phyloP scores from a whole-genome alignment of 1,140 invertebrate species.

The Hestina assimilis region DNA sequence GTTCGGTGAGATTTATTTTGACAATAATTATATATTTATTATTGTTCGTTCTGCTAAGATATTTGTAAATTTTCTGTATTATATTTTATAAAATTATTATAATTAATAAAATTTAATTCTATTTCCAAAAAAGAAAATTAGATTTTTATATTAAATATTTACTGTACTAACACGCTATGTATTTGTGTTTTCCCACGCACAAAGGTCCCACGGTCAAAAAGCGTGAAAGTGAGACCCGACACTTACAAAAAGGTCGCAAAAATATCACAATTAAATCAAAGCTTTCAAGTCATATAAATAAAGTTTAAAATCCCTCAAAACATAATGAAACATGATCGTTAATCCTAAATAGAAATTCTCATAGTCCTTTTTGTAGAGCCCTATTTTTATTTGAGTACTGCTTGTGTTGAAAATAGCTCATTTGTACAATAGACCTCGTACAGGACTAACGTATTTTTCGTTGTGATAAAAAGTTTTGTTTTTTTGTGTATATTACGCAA shows the following conservation, averaged over 20 bases:
- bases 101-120: too few species aligned
- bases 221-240: slow-evolving; percentile 16
- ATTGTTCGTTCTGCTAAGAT: too few species aligned
- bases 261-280: not conserved
- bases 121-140: too few species aligned
- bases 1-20: too few species aligned
- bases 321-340: slow-evolving; percentile 7
- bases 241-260: slow-evolving; percentile 1
- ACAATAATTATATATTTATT: too few species aligned
- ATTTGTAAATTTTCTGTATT: too few species aligned
- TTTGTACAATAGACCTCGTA: not conserved
- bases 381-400: slow-evolving; percentile 8
- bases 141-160: not conserved
- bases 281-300: not conserved
- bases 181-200: slow-evolving; percentile 9
- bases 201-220: slow-evolving; percentile 15
- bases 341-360: slow-evolving; percentile 12
- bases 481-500: too few species aligned
- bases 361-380: slow-evolving; percentile 4
- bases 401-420: not conserved
- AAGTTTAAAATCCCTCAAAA: not conserved
- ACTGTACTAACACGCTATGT: not conserved
- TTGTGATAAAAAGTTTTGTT: too few species aligned
- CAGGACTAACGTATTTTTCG: not conserved
- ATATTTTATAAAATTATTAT: too few species aligned